These are phyloP conservation scores for Amazona guildingii DNA, from an alignment of 2,113 vertebrate genomes.

Conservation along the genomic window DNA sequence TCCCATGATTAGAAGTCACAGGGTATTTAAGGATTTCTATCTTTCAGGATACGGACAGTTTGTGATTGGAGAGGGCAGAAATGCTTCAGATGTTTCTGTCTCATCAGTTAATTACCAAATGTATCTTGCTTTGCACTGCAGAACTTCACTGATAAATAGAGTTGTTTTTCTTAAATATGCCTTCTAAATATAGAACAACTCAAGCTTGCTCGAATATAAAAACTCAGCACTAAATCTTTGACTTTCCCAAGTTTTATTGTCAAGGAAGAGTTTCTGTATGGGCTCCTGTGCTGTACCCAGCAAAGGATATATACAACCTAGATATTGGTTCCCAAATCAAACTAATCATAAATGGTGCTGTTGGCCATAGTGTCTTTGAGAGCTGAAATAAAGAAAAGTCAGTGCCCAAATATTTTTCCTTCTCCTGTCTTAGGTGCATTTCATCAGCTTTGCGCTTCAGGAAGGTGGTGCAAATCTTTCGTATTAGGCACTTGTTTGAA, in stretches of 20 bases:
- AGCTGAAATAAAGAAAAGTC: background rate
- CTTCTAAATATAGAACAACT: background rate
- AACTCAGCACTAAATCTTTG: background rate
- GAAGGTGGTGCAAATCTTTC: background rate
- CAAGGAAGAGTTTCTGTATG: background rate
- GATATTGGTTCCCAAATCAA: background rate
- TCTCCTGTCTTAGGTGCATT: background rate
- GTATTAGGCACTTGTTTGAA: background rate
- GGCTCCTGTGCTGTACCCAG: background rate
- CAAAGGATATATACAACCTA: accelerated
- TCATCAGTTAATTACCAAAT: background rate
- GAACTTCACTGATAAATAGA: background rate
- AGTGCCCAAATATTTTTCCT: background rate
- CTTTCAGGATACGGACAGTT: background rate
- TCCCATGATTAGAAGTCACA: background rate
- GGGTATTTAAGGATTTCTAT: background rate
- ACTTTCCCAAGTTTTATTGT: background rate
- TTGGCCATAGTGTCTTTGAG: background rate
- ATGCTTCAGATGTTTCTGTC: background rate
- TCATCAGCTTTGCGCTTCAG: background rate
- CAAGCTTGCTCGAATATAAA: background rate
- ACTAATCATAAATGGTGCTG: background rate
- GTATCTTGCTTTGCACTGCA: background rate
- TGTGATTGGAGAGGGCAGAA: background rate
- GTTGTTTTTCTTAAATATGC: background rate